Conservation (phyloP, 2,888 invertebrate genomes). For the Sturmia bella region DNA sequence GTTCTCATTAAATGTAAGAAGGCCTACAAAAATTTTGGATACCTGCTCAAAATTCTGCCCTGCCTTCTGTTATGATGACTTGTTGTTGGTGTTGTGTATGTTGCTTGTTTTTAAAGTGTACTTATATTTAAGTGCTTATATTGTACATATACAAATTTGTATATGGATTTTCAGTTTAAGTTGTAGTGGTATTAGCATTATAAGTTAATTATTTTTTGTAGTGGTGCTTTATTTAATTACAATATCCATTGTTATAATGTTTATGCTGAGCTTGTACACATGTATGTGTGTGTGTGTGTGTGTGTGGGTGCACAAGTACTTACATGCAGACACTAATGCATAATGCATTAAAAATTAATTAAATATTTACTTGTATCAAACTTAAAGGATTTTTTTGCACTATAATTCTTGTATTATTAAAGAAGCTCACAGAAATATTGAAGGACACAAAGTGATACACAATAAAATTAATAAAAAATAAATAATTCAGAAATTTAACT, state of each 20-base stretch:
- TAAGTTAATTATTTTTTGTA: conserved; percentile 41
- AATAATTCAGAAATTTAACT: too few relatives aligned
- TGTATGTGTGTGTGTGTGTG: background rate
- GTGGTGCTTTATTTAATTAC: conserved; percentile 62
- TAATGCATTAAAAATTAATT: background rate
- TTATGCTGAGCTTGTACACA: background rate
- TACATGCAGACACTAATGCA: background rate
- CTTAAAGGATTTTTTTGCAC: too few relatives aligned
- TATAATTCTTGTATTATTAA: too few relatives aligned
- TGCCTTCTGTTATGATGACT: conserved; percentile 12
- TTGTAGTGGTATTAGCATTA: conserved; percentile 33
- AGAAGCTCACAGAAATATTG: too few relatives aligned
- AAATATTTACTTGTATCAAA: too few relatives aligned
- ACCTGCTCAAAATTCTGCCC: too few relatives aligned
- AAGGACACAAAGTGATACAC: too few relatives aligned
- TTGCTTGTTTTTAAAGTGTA: background rate
- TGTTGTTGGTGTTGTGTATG: background rate
- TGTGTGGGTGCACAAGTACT: background rate
- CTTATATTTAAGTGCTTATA: conserved; percentile 6
- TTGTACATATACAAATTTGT: background rate
- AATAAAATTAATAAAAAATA: too few relatives aligned
- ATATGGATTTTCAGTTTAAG: conserved; percentile 33
- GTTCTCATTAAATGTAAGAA: too few relatives aligned
- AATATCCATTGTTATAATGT: conserved; percentile 49
- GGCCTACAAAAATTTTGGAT: too few relatives aligned